Base-by-base conservation (phyloP, 2,797 vertebrate species). In the Falco peregrinus region DNA sequence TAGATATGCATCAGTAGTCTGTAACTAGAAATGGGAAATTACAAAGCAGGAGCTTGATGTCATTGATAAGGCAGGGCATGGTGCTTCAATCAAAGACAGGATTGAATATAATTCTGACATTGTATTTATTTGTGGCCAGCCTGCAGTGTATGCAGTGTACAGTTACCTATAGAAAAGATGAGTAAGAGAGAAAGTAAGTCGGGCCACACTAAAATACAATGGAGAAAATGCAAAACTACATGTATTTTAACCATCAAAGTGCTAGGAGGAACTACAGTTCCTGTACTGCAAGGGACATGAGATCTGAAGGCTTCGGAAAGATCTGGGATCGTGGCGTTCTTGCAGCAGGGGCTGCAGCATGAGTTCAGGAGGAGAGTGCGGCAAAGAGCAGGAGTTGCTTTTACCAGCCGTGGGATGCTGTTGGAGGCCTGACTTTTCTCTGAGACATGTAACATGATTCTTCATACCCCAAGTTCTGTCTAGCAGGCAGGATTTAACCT, bases 401-500 rank as follows among this genome's bases (percentile, higher is more conserved):
- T 84, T 31, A 31, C 48, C 33, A 89, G 47, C 25, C 3, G 0
- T 50, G 78, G 53, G 29, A 67, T 87, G 75, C 20, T 74, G 29
- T 61, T 26, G 33, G 60, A 86, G 31, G 47, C 56, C 61, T 65
- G 29, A 84, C 47, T 91, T 94, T 95, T 79, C 89, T 85, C 61
- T 14, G 22, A 92, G 37, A 73, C 8, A 3, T 37, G 68, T 79
- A 87, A 93, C 6, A 11, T 84, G 65, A 81, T 81, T 92, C 78
- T 84, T 29, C 24, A 57, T 89, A 78, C 73, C 59, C 53, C 51
- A 51, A 43, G 50, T 92, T 89, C 94, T 29, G 69, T 93, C 85
- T 95, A 54, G 73, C 63, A 93, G 93, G 93, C 87, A 96, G 77
- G 84, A 88, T 94, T 95, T 96, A 87, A 87, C 89, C 86, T 95